Percentiles rank a stretch among this genome's conserved stretches.
Evolutionary conservation across 2,113 vertebrate species (phyloP).

Genomic region (Butorides virescens): DNA sequence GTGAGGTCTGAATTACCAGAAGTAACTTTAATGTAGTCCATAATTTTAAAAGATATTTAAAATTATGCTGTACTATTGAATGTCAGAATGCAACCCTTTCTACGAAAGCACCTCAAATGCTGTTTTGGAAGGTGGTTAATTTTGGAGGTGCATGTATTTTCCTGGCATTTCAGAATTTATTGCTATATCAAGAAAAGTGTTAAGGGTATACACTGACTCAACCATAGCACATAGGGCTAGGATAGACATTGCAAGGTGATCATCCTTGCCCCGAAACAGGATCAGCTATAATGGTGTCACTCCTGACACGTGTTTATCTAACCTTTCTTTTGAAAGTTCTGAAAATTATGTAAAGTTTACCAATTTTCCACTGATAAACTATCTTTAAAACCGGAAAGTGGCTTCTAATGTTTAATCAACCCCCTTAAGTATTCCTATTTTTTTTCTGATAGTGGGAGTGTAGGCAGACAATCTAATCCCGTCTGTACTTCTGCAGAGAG

Average conservation of each 20-base stretch:
- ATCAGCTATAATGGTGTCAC: background rate
- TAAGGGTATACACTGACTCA: background rate
- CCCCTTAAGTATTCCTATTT: background rate
- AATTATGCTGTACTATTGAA: background rate
- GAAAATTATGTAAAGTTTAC: background rate
- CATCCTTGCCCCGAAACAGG: background rate
- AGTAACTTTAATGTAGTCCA: background rate
- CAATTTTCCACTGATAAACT: background rate
- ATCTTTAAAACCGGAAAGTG: background rate
- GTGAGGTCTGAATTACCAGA: background rate
- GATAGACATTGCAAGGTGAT: background rate
- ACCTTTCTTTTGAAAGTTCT: background rate
- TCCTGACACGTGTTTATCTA: accelerated
- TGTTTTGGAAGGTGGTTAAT: background rate
- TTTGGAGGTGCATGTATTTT: background rate
- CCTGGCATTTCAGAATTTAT: background rate
- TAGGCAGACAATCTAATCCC: background rate
- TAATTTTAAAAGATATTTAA: background rate
- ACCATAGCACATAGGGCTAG: background rate
- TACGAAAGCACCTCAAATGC: background rate
- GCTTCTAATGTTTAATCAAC: background rate
- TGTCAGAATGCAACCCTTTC: background rate
- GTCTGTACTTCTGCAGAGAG: background rate
- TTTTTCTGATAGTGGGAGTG: background rate
- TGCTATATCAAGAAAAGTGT: background rate